These are phyloP conservation scores for Himalopsyche kuldschensis DNA, from an alignment of 2,888 invertebrate species.

Conservation along the genomic window DNA sequence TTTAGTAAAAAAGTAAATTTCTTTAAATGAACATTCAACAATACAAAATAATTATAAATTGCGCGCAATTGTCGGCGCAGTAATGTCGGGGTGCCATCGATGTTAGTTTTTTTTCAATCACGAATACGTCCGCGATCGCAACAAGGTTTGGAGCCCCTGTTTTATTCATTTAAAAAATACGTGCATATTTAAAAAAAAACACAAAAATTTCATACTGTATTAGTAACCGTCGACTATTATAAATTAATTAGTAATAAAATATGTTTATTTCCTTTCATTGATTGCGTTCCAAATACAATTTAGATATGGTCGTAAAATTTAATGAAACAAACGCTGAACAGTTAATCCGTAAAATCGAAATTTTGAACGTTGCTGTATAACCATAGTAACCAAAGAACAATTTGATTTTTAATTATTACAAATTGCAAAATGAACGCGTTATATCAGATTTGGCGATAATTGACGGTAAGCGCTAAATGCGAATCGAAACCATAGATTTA, in stretches of 20 bases:
- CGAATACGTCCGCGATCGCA: too few species aligned
- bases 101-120: too few species aligned
- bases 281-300: not conserved
- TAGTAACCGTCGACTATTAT: not conserved
- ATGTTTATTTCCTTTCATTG: not conserved
- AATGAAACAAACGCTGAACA: not conserved
- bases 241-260: not conserved
- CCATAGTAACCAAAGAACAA: not conserved
- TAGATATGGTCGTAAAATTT: not conserved
- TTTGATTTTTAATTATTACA: not conserved
- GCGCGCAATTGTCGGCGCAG: too few species aligned
- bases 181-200: too few species aligned
- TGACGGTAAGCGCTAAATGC: not conserved
- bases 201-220: not conserved
- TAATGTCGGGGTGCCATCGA: too few species aligned
- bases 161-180: too few species aligned
- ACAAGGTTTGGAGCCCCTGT: too few species aligned
- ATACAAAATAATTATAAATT: too few species aligned
- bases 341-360: not conserved
- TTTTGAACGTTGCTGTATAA: not conserved
- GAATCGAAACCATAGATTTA: not conserved
- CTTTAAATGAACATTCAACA: too few species aligned
- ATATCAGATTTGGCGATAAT: not conserved
- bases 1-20: too few species aligned
- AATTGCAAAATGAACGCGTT: not conserved